Percentiles rank a stretch among this genome's conserved stretches.
phyloP scores from a whole-genome alignment of 2,113 vertebrate species.

The Poicephalus gulielmi region DNA sequence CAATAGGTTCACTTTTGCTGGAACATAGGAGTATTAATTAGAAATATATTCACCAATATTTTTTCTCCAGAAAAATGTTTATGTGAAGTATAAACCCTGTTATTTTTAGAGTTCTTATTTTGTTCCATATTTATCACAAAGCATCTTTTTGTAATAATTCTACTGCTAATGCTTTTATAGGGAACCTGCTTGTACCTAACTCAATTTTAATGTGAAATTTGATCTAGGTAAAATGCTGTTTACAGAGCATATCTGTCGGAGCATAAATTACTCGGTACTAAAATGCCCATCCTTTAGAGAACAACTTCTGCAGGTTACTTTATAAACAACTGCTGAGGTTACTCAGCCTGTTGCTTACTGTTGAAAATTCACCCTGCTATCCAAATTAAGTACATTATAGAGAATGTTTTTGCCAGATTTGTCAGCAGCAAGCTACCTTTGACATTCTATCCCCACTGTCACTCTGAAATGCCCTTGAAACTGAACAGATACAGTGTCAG shows the following conservation, averaged over 20 bases:
- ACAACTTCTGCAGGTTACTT: constrained; percentile 48
- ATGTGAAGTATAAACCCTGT: not conserved
- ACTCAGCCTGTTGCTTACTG: constrained; percentile 45
- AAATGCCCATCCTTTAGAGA: constrained; percentile 10
- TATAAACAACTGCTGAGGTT: constrained; percentile 59
- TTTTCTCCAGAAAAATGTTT: not conserved
- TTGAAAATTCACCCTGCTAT: constrained; percentile 43
- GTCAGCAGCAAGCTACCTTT: constrained; percentile 48
- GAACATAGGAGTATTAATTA: not conserved
- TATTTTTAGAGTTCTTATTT: not conserved
- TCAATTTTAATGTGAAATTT: not conserved
- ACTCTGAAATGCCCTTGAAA: constrained; percentile 57
- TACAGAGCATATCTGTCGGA: not conserved
- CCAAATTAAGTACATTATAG: constrained; percentile 37
- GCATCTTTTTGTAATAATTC: not conserved
- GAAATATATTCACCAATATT: not conserved
- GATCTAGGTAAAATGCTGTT: not conserved
- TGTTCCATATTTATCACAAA: not conserved
- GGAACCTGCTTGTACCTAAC: not conserved
- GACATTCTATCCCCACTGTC: not conserved
- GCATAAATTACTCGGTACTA: constrained; percentile 12
- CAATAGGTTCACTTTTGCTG: not conserved
- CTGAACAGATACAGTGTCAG: not conserved
- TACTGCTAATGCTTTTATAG: not conserved
- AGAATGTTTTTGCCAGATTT: constrained; percentile 33